These are phyloP conservation scores for Microctonus brassicae DNA, from an alignment of 2,888 invertebrate genomes.

Conservation along the genomic window DNA sequence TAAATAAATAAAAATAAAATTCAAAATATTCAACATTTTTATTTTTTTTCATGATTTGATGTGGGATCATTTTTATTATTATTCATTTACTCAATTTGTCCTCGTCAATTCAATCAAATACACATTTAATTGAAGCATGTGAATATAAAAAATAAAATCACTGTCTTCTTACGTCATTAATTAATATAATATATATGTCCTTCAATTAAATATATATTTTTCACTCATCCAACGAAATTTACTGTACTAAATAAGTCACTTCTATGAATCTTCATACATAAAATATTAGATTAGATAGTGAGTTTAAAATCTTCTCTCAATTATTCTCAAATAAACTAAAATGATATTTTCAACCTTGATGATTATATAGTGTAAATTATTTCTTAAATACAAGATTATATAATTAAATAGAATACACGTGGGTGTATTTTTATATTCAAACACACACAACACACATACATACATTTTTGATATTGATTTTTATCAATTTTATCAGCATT, in stretches of 20 bases:
- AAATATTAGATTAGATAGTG: neutral
- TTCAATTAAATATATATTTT: neutral
- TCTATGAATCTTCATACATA: neutral
- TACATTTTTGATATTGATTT: neutral
- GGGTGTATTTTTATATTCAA: neutral
- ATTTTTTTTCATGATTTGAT: neutral
- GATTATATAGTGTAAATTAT: neutral
- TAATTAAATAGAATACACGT: neutral
- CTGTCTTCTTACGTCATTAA: neutral
- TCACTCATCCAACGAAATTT: neutral
- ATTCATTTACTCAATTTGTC: too few species aligned
- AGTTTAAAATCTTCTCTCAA: neutral
- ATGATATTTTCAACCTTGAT: slow-evolving; percentile 1
- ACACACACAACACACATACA: too few species aligned
- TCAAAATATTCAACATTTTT: too few species aligned
- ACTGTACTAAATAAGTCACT: neutral
- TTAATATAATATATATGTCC: neutral
- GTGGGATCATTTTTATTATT: too few species aligned
- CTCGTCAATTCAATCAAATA: neutral
- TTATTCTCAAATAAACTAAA: neutral
- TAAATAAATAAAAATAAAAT: too few species aligned
- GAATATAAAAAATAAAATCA: neutral
- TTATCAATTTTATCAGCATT: neutral
- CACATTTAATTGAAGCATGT: neutral
- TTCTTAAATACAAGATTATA: neutral